Percentiles rank a stretch among this genome's conserved stretches.
These are phyloP conservation scores for Xylocopa sonorina DNA, from an alignment of 1,140 invertebrate species.

Conservation along the genomic window DNA sequence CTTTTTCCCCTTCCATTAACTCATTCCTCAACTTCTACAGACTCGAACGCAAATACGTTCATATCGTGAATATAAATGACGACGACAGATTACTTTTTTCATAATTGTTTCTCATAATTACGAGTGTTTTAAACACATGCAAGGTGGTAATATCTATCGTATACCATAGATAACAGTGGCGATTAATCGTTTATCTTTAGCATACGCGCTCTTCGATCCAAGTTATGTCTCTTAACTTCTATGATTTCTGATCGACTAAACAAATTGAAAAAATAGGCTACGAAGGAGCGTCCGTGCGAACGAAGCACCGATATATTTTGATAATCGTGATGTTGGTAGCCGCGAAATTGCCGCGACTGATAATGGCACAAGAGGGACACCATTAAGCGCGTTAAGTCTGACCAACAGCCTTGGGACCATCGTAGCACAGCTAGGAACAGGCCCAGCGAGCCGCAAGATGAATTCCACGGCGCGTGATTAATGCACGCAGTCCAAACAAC, in stretches of 20 bases:
- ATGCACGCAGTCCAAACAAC: slow-evolving; percentile 15
- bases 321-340: slow-evolving; percentile 53
- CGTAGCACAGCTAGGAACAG: slow-evolving; percentile 41
- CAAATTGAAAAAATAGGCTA: slow-evolving; percentile 28
- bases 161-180: too few species aligned
- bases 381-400: slow-evolving; percentile 73
- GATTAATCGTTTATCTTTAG: too few species aligned
- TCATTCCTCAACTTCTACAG: not conserved
- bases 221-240: too few species aligned
- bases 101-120: too few species aligned
- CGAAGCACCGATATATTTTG: slow-evolving; percentile 65
- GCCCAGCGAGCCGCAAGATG: slow-evolving; percentile 47
- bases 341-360: slow-evolving; percentile 65
- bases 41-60: not conserved
- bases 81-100: too few species aligned
- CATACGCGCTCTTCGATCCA: too few species aligned
- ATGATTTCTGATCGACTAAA: too few species aligned
- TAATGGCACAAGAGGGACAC: slow-evolving; percentile 69
- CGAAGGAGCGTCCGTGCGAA: slow-evolving; percentile 46
- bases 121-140: too few species aligned
- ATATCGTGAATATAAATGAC: too few species aligned
- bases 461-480: slow-evolving; percentile 42
- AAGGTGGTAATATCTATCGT: too few species aligned
- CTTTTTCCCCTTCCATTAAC: not conserved
- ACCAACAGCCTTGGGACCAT: slow-evolving; percentile 58